Evolutionary conservation across 2,113 vertebrate species (phyloP).

Genomic region (Menura novaehollandiae): DNA sequence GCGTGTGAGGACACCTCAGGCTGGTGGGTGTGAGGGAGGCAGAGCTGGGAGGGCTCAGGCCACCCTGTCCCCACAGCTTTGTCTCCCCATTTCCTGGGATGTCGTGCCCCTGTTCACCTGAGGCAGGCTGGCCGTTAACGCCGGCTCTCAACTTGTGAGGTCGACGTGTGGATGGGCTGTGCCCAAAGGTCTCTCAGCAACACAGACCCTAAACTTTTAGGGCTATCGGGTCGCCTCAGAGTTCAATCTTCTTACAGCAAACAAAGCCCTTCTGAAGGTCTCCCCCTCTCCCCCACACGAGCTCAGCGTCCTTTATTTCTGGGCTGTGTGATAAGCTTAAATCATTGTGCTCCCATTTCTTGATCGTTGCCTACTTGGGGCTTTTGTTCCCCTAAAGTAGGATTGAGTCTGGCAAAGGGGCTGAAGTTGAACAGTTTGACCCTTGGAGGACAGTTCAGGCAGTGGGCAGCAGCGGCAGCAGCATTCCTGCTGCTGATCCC

Average conservation of each 20-base stretch:
- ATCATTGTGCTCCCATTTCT: constrained; percentile 69
- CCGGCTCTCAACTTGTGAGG: constrained; percentile 68
- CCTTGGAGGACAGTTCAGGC: constrained; percentile 70
- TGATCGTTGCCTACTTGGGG: constrained; percentile 63
- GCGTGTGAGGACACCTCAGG: not conserved
- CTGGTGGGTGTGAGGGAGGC: not conserved
- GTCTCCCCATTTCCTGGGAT: not conserved
- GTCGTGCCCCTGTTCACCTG: not conserved
- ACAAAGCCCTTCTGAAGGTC: constrained; percentile 74
- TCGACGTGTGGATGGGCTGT: constrained; percentile 42
- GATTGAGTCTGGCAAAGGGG: constrained; percentile 64
- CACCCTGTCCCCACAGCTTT: not conserved
- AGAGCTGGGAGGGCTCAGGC: not conserved
- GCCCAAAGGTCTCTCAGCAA: constrained; percentile 58
- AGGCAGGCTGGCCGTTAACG: not conserved
- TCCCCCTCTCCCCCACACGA: constrained; percentile 21
- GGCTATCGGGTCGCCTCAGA: constrained; percentile 63
- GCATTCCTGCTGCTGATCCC: not conserved
- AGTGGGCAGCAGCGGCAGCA: constrained; percentile 13
- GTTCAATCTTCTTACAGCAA: constrained; percentile 71
- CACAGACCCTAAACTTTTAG: constrained; percentile 72
- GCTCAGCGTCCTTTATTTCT: constrained; percentile 56
- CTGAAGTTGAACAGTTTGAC: constrained; percentile 80
- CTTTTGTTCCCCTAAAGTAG: constrained; percentile 75
- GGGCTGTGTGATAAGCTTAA: constrained; percentile 69